Base-by-base conservation (phyloP, 2,888 invertebrate genomes). In the Lasius fuliginosus region DNA sequence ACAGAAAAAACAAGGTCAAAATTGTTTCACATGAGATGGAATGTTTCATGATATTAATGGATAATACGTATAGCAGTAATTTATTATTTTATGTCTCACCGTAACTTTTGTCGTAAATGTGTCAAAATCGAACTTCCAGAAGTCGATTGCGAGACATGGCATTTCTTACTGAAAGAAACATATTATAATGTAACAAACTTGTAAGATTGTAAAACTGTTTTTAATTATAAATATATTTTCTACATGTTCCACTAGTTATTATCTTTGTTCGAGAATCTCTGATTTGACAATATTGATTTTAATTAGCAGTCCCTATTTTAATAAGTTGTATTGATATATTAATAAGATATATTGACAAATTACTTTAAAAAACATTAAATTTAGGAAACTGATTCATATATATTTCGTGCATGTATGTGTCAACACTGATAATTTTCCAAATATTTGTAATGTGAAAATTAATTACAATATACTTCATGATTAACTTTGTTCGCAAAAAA, bases 101-200 rank as follows among this genome's bases (percentile, higher is more conserved):
- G 62, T 65, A 49, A 56, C 58, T 67, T 84, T 46, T 33, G 42
- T 27, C 58, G 27, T n/a, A 49, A 9, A 33, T 18, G 18, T 40
- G 65, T 71, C 30, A 83, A 86, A 56, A 87, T 82, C 9, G 83
- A 76, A 83, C 40, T 83, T 74, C 87, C 83, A 18, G 60, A 60
- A 4, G 65, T 68, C 8, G 27, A 46, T 12, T 53, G 82, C n/a
- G 83, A 74, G 9, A 46, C 58, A 30, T 85, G 86, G 23, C 86
- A 87, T 30, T 71, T 90, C 69, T 90, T 85, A 69, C 89, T 90
- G 69, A 3, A 84, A 87, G 33, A 62, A 30, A 33, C 5, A 53
- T 46, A 46, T 46, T 46, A 46, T n/a, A 53, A 53, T 53, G 8
- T 49, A 49, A n/a, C 8, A 49, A n/a, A 49, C 3, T 46, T 1